Evolutionary conservation across 2,113 vertebrate species (phyloP).

Genomic region (Plectropomus leopardus): DNA sequence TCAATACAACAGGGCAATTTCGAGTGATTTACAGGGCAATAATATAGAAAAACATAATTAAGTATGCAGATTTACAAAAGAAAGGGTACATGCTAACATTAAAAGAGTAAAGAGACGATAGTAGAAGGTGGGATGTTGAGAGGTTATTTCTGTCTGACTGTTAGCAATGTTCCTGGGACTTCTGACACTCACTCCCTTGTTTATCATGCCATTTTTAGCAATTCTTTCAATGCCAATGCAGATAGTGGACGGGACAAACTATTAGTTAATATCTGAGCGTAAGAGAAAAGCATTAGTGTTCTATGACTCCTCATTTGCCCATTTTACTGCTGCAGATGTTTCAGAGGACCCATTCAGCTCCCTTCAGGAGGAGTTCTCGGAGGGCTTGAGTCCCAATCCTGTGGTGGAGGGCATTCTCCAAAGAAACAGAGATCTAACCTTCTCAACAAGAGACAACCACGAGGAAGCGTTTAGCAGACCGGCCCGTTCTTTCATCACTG

Average conservation of each 20-base stretch:
- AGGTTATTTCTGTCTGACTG: too few species aligned
- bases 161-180: neutral
- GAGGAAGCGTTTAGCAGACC: conserved; percentile 73
- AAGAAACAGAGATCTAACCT: conserved; percentile 68
- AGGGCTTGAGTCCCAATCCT: conserved; percentile 61
- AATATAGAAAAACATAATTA: too few species aligned
- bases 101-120: too few species aligned
- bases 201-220: too few species aligned
- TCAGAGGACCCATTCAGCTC: conserved; percentile 75
- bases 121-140: too few species aligned
- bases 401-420: conserved; percentile 66
- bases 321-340: conserved; percentile 61
- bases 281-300: neutral
- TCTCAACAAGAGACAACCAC: conserved; percentile 45
- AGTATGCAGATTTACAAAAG: too few species aligned
- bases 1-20: too few species aligned
- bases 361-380: conserved; percentile 65
- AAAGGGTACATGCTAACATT: too few species aligned
- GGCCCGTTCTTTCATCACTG: conserved; percentile 75
- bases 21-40: too few species aligned
- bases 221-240: neutral
- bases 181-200: too few species aligned
- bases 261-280: too few species aligned
- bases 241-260: too few species aligned
- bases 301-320: neutral